Base-by-base conservation (phyloP, 1,140 invertebrate species). In the Aphis craccivora region DNA sequence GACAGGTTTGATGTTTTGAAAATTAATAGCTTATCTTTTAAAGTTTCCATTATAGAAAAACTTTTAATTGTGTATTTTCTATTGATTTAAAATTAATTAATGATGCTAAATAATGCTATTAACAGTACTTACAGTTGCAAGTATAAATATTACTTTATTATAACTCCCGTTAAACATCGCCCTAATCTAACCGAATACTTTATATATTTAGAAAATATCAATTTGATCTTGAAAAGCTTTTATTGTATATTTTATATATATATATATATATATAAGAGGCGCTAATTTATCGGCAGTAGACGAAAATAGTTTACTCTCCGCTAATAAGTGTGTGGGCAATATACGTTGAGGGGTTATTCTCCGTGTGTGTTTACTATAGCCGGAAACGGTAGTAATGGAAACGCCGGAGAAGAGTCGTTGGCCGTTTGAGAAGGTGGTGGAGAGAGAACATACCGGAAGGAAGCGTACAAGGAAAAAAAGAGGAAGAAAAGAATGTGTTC, bases 341-440 rank as follows among this genome's bases (percentile, higher is more conserved):
- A 45, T 45, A 43, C 18, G 84, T 11, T 30, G 84, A 45, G 43
- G 30, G 25, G 22, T n/a, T 30, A 43, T 48, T 51, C 25, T 51
- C 1, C 11, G 48, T 88, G 86, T 88, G 86, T 51, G n/a, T 37
- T 23, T 37, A 23, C 37, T 23, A 84, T 43, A 84, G 14, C 53
- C 35, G 53, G 53, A 90, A 90, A 90, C 35, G 35, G 23, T 30
- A 37, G 89, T 90, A 90, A 90, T 90, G 53, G 89, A 90, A 90
- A 60, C 25, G 23, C 30, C 22, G 53, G 45, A 30, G 45, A 51
- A 67, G 60, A 67, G 11, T 67, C 14, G 60, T 30, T 67, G 30
- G 14, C 43, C 45, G 83, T 83, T 23, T 22, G 37, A 83, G 8
- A 37, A 40, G 40, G 40, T 30, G 40, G 18, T 51, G 48, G 40